Percentiles rank a stretch among this genome's conserved stretches.
Evolutionary conservation across 2,113 vertebrate genomes (phyloP).

Genomic region (Gracilinanus agilis): DNA sequence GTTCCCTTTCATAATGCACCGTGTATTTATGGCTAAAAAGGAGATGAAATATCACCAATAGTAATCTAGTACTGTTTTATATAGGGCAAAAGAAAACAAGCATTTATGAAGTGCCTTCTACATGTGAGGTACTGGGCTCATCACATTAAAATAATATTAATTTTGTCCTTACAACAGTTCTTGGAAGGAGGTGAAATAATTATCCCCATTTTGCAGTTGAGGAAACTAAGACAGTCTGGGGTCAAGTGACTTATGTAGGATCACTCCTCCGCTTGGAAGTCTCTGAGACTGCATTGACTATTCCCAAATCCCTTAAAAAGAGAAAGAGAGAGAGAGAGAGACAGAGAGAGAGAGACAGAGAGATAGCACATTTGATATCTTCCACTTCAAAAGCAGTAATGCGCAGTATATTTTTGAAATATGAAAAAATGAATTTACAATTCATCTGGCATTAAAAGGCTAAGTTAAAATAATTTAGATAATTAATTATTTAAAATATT

Average conservation of each 20-base stretch:
- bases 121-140: neutral
- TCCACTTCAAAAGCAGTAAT: neutral
- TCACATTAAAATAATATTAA: neutral
- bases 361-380: neutral
- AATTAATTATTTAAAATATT: neutral
- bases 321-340: too few species aligned
- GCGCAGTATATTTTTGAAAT: neutral
- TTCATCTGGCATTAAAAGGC: neutral
- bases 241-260: neutral
- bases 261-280: neutral
- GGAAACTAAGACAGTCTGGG: neutral
- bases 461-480: neutral
- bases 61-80: neutral
- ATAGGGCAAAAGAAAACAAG: neutral
- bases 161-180: neutral
- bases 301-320: neutral
- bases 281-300: neutral
- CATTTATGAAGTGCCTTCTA: neutral
- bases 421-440: neutral
- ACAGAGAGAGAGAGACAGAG: neutral
- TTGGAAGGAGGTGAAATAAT: neutral
- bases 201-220: neutral
- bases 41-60: neutral
- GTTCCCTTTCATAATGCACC: neutral
- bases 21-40: neutral